Evolutionary conservation across 1,140 invertebrate species (phyloP), one percentile per base, ranked within the genome.

Genomic region (Dolichoris vasculosae): DNA sequence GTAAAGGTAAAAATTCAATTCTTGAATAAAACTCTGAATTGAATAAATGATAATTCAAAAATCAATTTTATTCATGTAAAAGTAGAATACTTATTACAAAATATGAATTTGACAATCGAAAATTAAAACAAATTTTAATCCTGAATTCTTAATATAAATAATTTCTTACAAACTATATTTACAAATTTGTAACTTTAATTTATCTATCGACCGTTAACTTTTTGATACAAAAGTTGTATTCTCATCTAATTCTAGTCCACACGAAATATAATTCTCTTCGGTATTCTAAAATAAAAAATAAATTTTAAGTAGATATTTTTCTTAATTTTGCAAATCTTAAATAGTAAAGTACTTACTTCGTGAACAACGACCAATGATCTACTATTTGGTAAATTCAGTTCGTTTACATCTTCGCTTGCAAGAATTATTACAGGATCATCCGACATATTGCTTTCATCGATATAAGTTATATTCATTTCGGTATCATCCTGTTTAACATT

Each of bases 381-480:
- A 75, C 87, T 88, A 59, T 89, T 91, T 67, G 91, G 90, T 26
- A 93, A 87, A 89, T 91, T 92, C 7, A 93, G 81, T 73, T 86
- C 87, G 7, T 91, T 88, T 46, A 92, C 90, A 80, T 92, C 91
- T 46, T 91, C 91, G 17, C 90, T 90, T 51, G 93, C 92, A 78
- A 93, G 89, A 86, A 93, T 93, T 82, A 93, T 93, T 38, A 93
- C 91, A 30, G 92, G 93, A 87, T 93, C 89, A 59, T 88, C 90
- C 0, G 92, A 88, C 83, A 93, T 90, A 73, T 86, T 89, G 87
- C 89, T 90, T 82, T 93, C 92, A 85, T 93, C 89, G 73, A 93
- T 92, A 51, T 93, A 93, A n/a, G 93, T 91, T 84, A 93, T 91
- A 73, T 92, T 92, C 85, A 93, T 93, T 84, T 92, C 92, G 20